These are phyloP conservation scores for Ophiodon elongatus DNA, from an alignment of 2,113 vertebrate genomes.

Conservation along the genomic window DNA sequence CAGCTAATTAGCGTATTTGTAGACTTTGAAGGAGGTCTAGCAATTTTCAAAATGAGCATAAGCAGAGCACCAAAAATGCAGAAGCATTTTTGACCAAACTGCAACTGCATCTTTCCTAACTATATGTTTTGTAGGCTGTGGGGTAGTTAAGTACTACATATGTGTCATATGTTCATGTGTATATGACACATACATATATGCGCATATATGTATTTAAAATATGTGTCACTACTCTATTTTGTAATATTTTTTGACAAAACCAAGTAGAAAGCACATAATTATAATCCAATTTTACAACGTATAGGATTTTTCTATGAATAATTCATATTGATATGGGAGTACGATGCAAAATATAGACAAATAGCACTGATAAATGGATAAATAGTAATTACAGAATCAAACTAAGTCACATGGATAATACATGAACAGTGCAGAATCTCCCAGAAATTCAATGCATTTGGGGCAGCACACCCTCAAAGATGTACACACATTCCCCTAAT, in stretches of 20 bases:
- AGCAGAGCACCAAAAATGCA: background rate
- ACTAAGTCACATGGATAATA: background rate
- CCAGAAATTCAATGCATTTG: background rate
- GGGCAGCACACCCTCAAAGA: background rate
- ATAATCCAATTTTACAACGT: background rate
- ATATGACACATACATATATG: background rate
- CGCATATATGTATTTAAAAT: background rate
- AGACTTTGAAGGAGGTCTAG: background rate
- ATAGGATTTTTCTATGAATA: background rate
- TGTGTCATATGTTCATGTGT: background rate
- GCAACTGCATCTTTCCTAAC: background rate
- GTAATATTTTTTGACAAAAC: background rate
- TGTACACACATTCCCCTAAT: background rate
- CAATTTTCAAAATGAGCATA: slow-evolving; percentile 6
- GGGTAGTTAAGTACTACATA: background rate
- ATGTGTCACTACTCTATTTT: background rate
- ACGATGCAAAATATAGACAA: background rate
- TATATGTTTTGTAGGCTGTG: background rate
- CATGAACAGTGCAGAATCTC: background rate
- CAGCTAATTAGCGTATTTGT: slow-evolving; percentile 14
- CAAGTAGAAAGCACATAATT: background rate
- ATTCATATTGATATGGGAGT: background rate
- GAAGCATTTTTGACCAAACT: background rate
- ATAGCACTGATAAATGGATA: background rate
- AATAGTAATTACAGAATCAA: background rate